Percentiles rank a stretch among this genome's conserved stretches.
These are phyloP conservation scores for Drosophila bunnanda DNA, from an alignment of 2,888 invertebrate species.

Conservation along the genomic window DNA sequence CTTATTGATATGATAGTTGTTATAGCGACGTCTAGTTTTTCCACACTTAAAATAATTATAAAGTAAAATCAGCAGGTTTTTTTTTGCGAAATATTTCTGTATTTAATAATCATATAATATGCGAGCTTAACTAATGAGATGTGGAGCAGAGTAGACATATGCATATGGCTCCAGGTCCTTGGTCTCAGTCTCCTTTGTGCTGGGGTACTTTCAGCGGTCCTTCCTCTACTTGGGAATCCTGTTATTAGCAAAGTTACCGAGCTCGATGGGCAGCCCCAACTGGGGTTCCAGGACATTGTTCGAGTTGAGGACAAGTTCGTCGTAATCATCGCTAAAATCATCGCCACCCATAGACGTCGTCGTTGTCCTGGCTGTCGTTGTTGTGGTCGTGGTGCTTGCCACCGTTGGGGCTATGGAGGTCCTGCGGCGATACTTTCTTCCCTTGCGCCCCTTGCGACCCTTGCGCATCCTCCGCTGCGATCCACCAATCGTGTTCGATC, in stretches of 20 bases:
- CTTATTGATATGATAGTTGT: conserved; percentile 7
- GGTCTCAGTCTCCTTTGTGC: conserved; percentile 26
- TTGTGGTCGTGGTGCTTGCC: conserved; percentile 19
- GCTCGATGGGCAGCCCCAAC: conserved; percentile 52
- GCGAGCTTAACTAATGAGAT: background rate
- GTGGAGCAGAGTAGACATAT: conserved; percentile 1
- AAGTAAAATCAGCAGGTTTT: background rate
- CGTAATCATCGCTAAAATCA: conserved; percentile 34
- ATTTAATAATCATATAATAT: conserved; percentile 4
- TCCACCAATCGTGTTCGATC: conserved; percentile 11
- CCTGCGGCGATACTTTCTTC: conserved; percentile 57
- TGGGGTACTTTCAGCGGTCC: background rate
- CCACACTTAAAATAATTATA: background rate
- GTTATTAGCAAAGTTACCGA: conserved; percentile 65
- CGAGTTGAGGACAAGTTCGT: conserved; percentile 22
- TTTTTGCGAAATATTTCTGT: background rate
- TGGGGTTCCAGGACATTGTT: conserved; percentile 58
- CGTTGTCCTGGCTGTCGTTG: conserved; percentile 28
- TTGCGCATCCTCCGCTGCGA: conserved; percentile 29
- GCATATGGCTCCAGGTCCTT: background rate
- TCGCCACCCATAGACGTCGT: background rate
- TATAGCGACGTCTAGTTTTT: background rate
- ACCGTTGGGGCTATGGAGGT: conserved; percentile 31
- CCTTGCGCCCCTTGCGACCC: conserved; percentile 57
- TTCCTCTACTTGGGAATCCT: conserved; percentile 55